Base-by-base conservation (phyloP, 2,888 invertebrate species). In the Phymatocera aterrima region DNA sequence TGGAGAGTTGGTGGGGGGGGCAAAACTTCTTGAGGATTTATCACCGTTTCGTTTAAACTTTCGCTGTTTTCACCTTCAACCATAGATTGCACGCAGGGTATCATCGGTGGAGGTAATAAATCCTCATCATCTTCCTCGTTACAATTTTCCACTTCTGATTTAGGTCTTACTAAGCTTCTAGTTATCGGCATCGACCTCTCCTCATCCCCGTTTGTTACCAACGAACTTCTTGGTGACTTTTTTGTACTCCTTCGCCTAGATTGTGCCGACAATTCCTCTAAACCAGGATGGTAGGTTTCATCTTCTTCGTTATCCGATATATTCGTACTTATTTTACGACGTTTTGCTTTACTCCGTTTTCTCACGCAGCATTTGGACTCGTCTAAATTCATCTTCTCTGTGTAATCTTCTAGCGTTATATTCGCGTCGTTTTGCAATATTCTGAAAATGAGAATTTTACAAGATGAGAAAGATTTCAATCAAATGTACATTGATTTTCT, bases 301-400 rank as follows among this genome's bases (percentile, higher is more conserved):
- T 79, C 79, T 21, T 89, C 88, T 21, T 89, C 88, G 0, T 88
- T 87, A 0, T 89, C 89, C 57, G 87, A 87, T 0, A 88, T 87
- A 77, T 85, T 84, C 0, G 87, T 86, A 3, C 82, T 81, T 0
- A 84, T 84, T 79, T 83, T 82, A 34, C 84, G 83, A 64, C 88
- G 87, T 77, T 85, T 88, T 1, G 89, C 86, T 61, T 87, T 89
- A 28, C 28, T 57, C 0, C 85, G 84, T 18, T 84, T 88, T 3
- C 88, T 86, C 2, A 85, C 83, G 82, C 90, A 90, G 79, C 90
- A 90, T 1, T 84, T 84, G 3, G 88, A 81, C 54, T 90, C 90
- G 24, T 90, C 90, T 2, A 87, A 78, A 77, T 86, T 85, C 88
- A 90, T 88, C 77, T 87, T 90, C 2, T 84, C 83, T 2, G 87